Percentiles rank a stretch among this genome's conserved stretches.
These are phyloP conservation scores for Echinops telfairi DNA, from an alignment of 2,113 vertebrate species.

Conservation along the genomic window DNA sequence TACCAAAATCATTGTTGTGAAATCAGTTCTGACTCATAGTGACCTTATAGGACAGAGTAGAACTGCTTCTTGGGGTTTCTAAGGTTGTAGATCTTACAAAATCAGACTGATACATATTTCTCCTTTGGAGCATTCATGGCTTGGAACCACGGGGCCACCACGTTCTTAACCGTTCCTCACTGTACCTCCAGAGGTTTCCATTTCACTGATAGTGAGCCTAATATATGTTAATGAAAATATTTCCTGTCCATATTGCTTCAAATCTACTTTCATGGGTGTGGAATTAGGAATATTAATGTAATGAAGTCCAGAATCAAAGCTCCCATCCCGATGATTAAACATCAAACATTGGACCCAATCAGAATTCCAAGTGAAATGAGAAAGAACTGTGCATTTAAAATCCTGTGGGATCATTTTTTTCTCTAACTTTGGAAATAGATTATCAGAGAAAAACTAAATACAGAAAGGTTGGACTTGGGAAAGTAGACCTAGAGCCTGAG, in stretches of 20 bases:
- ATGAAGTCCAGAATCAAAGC: slow-evolving; percentile 53
- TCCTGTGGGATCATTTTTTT: slow-evolving; percentile 35
- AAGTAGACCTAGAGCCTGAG: slow-evolving; percentile 36
- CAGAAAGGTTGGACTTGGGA: slow-evolving; percentile 7
- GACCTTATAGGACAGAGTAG: not conserved
- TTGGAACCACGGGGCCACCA: not conserved
- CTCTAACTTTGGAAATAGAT: slow-evolving; percentile 28
- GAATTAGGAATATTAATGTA: slow-evolving; percentile 23
- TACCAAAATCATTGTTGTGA: not conserved
- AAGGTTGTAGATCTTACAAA: not conserved
- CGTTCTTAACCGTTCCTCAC: not conserved
- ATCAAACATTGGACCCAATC: slow-evolving; percentile 56
- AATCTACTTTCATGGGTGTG: not conserved
- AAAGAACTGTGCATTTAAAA: slow-evolving; percentile 55
- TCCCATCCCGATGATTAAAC: slow-evolving; percentile 34
- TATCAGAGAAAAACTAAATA: slow-evolving; percentile 54
- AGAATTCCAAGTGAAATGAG: slow-evolving; percentile 47
- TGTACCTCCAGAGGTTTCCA: not conserved
- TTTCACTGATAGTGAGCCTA: not conserved
- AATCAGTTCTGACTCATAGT: not conserved
- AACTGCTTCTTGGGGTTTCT: not conserved
- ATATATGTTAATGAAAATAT: slow-evolving; percentile 9
- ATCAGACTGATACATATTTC: not conserved
- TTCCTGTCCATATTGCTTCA: slow-evolving; percentile 29
- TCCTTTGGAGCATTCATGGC: not conserved